Conservation (phyloP, 2,113 vertebrate species). For the Coturnix japonica region DNA sequence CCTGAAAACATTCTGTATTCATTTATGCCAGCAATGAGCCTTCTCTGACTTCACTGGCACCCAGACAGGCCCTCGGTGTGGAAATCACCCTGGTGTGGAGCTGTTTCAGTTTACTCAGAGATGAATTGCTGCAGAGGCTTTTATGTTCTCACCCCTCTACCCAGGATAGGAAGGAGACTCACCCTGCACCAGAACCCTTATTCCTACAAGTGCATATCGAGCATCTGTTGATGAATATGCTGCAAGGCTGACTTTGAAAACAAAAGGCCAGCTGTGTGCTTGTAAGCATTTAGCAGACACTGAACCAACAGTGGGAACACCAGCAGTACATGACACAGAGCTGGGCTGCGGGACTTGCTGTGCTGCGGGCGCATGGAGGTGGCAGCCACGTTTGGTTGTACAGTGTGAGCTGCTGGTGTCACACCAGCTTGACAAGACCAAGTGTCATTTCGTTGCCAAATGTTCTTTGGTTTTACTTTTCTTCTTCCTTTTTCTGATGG, state of each 20-base stretch:
- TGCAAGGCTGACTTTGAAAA: neutral
- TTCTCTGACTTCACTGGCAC: neutral
- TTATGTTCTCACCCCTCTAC: neutral
- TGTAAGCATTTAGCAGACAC: neutral
- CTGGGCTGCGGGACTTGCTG: neutral
- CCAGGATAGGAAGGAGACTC: neutral
- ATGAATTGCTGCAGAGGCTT: neutral
- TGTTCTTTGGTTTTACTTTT: neutral
- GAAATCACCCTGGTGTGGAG: neutral
- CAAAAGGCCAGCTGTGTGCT: neutral
- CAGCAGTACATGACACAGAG: rapidly evolving
- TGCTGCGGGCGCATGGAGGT: rapidly evolving
- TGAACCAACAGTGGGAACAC: neutral
- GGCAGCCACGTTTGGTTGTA: rapidly evolving
- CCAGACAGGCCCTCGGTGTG: neutral
- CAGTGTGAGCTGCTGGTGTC: neutral
- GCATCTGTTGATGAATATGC: neutral
- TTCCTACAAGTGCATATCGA: neutral
- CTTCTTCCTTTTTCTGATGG: neutral
- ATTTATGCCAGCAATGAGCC: neutral
- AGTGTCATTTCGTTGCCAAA: neutral
- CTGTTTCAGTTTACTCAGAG: neutral
- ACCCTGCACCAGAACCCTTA: neutral
- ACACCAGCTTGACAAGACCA: neutral
- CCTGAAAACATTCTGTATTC: neutral